Evolutionary conservation across 2,113 vertebrate species (phyloP).

Genomic region (Gavialis gangeticus): DNA sequence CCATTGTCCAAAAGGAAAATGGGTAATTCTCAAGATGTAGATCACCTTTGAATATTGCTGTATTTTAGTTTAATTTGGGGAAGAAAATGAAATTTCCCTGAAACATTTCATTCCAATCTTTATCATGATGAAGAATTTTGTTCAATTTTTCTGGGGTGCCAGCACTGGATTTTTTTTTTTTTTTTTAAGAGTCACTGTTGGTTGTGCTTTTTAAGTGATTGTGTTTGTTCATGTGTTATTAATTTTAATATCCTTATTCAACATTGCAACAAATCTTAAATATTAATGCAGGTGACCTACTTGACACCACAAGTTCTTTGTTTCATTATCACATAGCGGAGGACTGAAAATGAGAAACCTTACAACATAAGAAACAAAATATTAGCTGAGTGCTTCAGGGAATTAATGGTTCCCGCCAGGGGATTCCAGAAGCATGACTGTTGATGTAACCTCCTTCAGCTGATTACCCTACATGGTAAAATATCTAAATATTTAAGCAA

Average conservation of each 20-base stretch:
- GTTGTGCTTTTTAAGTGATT: not conserved
- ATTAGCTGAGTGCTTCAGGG: constrained; percentile 63
- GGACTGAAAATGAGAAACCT: constrained; percentile 74
- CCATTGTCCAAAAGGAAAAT: not conserved
- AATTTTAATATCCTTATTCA: constrained; percentile 74
- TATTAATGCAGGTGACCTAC: constrained; percentile 77
- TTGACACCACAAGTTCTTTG: constrained; percentile 40
- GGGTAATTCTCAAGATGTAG: not conserved
- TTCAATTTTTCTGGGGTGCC: not conserved
- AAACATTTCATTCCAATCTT: rapidly evolving
- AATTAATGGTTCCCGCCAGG: constrained; percentile 75
- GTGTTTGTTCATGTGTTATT: not conserved
- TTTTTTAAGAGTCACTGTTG: not conserved
- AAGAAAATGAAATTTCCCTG: not conserved
- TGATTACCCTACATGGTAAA: not conserved
- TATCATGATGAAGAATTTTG: not conserved
- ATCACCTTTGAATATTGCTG: rapidly evolving
- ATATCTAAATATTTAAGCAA: not conserved
- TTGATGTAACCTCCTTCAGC: not conserved
- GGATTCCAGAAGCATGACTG: not conserved
- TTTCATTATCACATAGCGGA: constrained; percentile 55
- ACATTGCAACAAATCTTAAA: constrained; percentile 72
- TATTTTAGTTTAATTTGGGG: not conserved
- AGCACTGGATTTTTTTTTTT: not conserved
- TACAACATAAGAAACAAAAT: constrained; percentile 55